A percentile compares a stretch with the other conserved stretches of the same genome.
Evolutionary conservation across 1,140 invertebrate species (phyloP).

Genomic region (Drosophila bocki): DNA sequence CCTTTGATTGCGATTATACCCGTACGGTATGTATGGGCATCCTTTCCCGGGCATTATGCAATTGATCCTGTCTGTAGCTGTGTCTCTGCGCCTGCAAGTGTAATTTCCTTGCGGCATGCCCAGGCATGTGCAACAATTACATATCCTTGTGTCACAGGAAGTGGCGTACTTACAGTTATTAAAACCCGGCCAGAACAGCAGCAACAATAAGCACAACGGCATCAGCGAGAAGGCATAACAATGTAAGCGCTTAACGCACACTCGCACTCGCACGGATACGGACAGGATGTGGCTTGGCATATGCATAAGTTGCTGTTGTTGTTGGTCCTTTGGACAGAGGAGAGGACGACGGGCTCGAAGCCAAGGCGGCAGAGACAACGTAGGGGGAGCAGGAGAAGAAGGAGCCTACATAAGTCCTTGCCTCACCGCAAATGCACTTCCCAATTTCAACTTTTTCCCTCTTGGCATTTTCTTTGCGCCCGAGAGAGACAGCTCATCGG

Average conservation of each 20-base stretch:
- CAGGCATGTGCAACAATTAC: conserved; percentile 71
- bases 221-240: conserved; percentile 61
- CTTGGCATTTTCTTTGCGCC: conserved; percentile 36
- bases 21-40: neutral
- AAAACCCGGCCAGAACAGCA: conserved; percentile 55
- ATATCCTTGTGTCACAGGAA: conserved; percentile 68
- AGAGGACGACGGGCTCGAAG: conserved; percentile 4
- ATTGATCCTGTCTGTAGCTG: conserved; percentile 39
- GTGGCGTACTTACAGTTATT: conserved; percentile 78
- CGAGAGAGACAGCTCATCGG: conserved; percentile 19
- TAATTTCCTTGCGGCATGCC: conserved; percentile 56
- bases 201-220: conserved; percentile 48
- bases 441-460: conserved; percentile 57
- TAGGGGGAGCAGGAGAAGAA: neutral
- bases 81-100: conserved; percentile 4
- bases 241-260: conserved; percentile 76
- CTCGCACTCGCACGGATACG: conserved; percentile 24
- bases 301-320: conserved; percentile 48
- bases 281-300: conserved; percentile 54
- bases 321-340: conserved; percentile 37
- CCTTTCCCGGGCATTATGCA: conserved; percentile 35
- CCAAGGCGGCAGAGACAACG: conserved; percentile 32
- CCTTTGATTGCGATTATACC: conserved; percentile 11
- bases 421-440: conserved; percentile 75
- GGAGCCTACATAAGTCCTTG: conserved; percentile 51